Evolutionary conservation across 2,888 invertebrate species (phyloP), one percentile per base, ranked within the genome.

Genomic region (Callyntrura sp.): DNA sequence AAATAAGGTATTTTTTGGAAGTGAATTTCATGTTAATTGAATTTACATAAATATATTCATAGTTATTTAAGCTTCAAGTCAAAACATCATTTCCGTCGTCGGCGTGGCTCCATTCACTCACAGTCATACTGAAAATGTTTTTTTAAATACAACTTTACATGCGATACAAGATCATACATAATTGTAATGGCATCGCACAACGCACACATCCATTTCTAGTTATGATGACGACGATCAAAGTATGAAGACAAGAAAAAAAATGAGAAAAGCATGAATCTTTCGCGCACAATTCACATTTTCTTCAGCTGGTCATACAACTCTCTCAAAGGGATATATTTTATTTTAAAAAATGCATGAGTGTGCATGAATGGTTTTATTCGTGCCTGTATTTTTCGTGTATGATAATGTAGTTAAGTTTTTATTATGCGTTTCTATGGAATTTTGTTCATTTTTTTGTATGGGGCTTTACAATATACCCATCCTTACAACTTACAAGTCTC

Each of bases 241-340:
- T 73, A 73, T 35, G 35, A 35, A 35, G 25, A 25, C 6, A 62
- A 11, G 62, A 57, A 62, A 85, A 85, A 43, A 70, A 73, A 57
- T 65, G 78, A 84, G 48, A 62, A 78, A 73, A 81, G 90, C 85
- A 76, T 90, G 81, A 90, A 73, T 85, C 57, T 70, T 81, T 78
- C 60, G 57, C 68, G 57, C 70, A 68, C 81, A 12, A 78, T 68
- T 28, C 23, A 55, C 65, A 62, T 83, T 60, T 87, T 65, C 65
- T 48, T 51, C 5, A 84, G 68, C 87, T 84, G 82, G 90, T 90
- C 90, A 87, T 83, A 76, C 90, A 83, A 90, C 90, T 90, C 86
- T 90, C 86, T 87, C 86, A 82, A 45, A 82, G 23, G 62, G 73
- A 60, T 70, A 82, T 81, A 81, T 51, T 65, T 60, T 85, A 73